phyloP scores from a whole-genome alignment of 2,888 invertebrate genomes.

The Hoplodrina ambigua region DNA sequence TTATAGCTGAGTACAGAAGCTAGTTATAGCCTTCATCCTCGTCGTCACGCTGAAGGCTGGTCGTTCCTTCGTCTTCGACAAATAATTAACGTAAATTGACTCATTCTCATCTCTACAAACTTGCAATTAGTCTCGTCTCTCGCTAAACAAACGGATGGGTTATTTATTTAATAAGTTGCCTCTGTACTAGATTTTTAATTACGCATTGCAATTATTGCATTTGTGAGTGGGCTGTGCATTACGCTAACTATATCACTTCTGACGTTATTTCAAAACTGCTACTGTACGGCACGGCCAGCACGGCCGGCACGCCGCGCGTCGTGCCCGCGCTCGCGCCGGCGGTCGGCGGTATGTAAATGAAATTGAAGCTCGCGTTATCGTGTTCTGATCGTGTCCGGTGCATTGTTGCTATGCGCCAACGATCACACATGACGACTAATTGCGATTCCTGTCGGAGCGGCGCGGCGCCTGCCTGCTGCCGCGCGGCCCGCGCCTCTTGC shows the following conservation, averaged over 20 bases:
- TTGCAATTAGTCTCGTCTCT: constrained; percentile 33
- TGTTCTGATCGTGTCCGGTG: constrained; percentile 63
- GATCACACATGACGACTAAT: constrained; percentile 61
- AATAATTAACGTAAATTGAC: constrained; percentile 20
- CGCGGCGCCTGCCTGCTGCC: constrained; percentile 35
- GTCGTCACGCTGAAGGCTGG: constrained; percentile 48
- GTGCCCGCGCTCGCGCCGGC: constrained; percentile 40
- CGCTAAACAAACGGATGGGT: constrained; percentile 23
- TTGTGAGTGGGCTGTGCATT: constrained; percentile 52
- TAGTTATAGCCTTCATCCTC: constrained; percentile 55
- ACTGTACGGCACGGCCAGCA: constrained; percentile 17
- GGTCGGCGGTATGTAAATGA: constrained; percentile 60
- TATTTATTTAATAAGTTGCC: constrained; percentile 43
- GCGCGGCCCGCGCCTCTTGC: constrained; percentile 65
- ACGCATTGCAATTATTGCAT: constrained; percentile 46
- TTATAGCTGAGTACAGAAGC: constrained; percentile 56
- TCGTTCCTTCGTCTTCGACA: constrained; percentile 35
- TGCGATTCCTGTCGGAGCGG: constrained; percentile 56
- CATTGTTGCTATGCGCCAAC: constrained; percentile 66
- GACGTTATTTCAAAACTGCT: constrained; percentile 51
- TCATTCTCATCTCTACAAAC: constrained; percentile 20
- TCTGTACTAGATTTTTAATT: constrained; percentile 61
- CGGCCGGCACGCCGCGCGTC: constrained; percentile 17
- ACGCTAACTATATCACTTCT: constrained; percentile 43
- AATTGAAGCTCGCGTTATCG: constrained; percentile 58